Percentiles rank a stretch among this genome's conserved stretches.
Conservation (phyloP, 1,140 invertebrate species). For the Gonatopus flavifemur region DNA sequence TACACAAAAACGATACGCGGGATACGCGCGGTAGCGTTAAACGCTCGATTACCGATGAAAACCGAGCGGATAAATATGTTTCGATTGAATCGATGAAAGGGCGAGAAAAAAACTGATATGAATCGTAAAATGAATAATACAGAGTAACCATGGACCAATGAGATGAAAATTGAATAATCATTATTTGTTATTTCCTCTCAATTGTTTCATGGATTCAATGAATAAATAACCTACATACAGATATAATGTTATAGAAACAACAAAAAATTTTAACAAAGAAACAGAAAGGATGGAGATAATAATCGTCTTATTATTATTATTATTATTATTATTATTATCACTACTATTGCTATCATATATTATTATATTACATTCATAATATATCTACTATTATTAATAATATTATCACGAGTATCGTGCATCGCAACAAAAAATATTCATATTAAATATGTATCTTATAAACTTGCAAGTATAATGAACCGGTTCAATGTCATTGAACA, state of each 20-base stretch:
- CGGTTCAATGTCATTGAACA: no score
- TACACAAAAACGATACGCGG: no score
- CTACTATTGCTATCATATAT: conserved; percentile 22
- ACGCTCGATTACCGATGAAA: no score
- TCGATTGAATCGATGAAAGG: no score
- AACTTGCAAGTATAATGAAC: no score
- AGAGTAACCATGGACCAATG: background rate
- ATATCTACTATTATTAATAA: conserved; percentile 15
- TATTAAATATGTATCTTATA: conserved; percentile 12
- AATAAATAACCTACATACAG: conserved; percentile 32
- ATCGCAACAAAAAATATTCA: conserved; percentile 12
- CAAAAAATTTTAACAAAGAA: conserved; percentile 19
- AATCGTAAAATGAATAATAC: no score
- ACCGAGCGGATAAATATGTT: no score
- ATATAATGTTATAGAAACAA: conserved; percentile 17
- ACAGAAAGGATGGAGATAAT: conserved; percentile 31
- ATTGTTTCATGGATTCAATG: no score
- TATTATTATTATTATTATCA: conserved; percentile 22
- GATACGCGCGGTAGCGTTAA: no score
- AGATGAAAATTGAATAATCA: no score
- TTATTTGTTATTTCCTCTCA: no score
- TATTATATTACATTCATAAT: conserved; percentile 24
- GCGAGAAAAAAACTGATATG: no score
- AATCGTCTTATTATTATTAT: conserved; percentile 22
- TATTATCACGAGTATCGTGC: conserved; percentile 19